Evolutionary conservation across 2,888 invertebrate genomes (phyloP).

Genomic region (Scaptomyza flava): DNA sequence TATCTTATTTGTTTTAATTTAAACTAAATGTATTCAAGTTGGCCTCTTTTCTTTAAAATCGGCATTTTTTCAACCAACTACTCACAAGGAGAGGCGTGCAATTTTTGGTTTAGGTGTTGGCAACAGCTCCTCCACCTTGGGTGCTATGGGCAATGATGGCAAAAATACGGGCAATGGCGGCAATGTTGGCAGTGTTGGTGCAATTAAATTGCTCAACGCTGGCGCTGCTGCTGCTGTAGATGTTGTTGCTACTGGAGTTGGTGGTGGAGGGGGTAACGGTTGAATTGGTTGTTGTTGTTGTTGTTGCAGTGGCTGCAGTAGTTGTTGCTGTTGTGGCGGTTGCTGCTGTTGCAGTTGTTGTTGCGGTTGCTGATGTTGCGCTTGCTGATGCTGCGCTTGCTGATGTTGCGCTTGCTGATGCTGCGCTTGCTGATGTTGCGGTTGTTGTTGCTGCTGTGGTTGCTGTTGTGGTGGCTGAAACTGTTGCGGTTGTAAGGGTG

Average conservation of each 20-base stretch:
- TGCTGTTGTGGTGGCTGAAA: slow-evolving; percentile 25
- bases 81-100: slow-evolving; percentile 85
- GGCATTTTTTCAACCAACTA: slow-evolving; percentile 84
- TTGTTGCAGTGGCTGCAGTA: slow-evolving; percentile 32
- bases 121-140: slow-evolving; percentile 83
- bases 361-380: slow-evolving; percentile 37
- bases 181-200: slow-evolving; percentile 37
- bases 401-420: slow-evolving; percentile 44
- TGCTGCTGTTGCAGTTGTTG: slow-evolving; percentile 34
- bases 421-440: slow-evolving; percentile 25
- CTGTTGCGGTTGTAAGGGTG: slow-evolving; percentile 38
- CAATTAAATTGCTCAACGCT: slow-evolving; percentile 68
- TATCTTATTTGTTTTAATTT: background rate
- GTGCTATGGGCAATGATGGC: slow-evolving; percentile 44
- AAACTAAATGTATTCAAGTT: slow-evolving; percentile 38
- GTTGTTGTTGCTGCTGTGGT: slow-evolving; percentile 46
- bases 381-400: slow-evolving; percentile 34
- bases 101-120: slow-evolving; percentile 83
- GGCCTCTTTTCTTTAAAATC: slow-evolving; percentile 68
- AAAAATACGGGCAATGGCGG: slow-evolving; percentile 46
- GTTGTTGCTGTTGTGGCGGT: slow-evolving; percentile 36
- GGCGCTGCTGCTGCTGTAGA: slow-evolving; percentile 43
- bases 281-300: slow-evolving; percentile 36
- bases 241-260: slow-evolving; percentile 35
- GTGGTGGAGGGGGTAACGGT: slow-evolving; percentile 28